Conservation (phyloP, 64 coral and sea anemone species). For the Stichodactyla helianthus region DNA sequence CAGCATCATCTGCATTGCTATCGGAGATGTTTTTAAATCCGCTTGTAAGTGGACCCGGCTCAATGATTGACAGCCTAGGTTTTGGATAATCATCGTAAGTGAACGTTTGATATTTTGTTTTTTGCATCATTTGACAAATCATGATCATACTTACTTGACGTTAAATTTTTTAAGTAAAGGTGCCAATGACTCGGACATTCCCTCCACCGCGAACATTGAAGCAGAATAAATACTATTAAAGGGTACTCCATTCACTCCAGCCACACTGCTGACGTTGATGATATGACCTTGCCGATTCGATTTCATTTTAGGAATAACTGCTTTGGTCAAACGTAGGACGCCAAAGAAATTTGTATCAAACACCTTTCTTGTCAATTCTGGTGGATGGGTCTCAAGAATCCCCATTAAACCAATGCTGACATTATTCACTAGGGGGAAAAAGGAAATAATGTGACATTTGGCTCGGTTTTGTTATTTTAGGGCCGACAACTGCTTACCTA, state of each 20-base stretch:
- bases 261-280: conserved; percentile 51
- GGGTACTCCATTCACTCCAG: conserved; percentile 47
- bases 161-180: conserved; percentile 65
- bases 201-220: conserved; percentile 74
- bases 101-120: background rate
- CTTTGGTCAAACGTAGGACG: conserved; percentile 49
- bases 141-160: conserved; percentile 42
- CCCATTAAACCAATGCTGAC: conserved; percentile 58
- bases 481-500: conserved; percentile 38
- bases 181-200: conserved; percentile 59
- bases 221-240: conserved; percentile 63
- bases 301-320: conserved; percentile 66
- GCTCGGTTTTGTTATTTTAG: too few species aligned
- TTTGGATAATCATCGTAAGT: background rate
- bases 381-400: conserved; percentile 49
- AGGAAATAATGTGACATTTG: background rate
- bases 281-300: conserved; percentile 57
- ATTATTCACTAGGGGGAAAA: conserved; percentile 54
- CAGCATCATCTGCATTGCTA: background rate
- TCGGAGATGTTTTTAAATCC: background rate
- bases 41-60: conserved; percentile 49
- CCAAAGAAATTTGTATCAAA: conserved; percentile 88
- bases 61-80: conserved; percentile 50
- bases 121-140: background rate
- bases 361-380: conserved; percentile 11